Percentiles rank a stretch among this genome's conserved stretches.
These are phyloP conservation scores for Neomicropteryx cornuta DNA, from an alignment of 1,140 invertebrate species.

Conservation along the genomic window DNA sequence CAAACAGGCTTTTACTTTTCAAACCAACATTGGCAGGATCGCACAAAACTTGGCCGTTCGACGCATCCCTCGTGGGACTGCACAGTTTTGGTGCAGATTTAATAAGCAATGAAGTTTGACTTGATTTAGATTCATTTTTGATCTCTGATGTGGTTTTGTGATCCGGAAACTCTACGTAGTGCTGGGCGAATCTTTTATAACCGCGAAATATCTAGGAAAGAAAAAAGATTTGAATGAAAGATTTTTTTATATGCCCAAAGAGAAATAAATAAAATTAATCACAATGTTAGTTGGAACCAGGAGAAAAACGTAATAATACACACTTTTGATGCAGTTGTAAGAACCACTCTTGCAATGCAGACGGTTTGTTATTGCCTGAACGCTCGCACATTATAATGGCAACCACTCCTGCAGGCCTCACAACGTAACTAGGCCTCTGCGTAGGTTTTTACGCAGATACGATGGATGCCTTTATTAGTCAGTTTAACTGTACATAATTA, in stretches of 20 bases:
- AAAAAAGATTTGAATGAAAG: constrained; percentile 1
- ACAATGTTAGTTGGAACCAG: constrained; percentile 6
- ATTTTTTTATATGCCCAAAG: not conserved
- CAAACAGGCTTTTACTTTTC: constrained; percentile 12
- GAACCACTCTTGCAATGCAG: too few relatives aligned
- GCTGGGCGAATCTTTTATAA: constrained; percentile 9
- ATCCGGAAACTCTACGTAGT: constrained; percentile 8
- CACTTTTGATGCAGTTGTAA: too few relatives aligned
- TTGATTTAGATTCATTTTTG: constrained; percentile 7
- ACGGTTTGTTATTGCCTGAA: constrained; percentile 5
- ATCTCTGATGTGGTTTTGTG: constrained; percentile 10
- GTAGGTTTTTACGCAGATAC: not conserved
- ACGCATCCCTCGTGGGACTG: not conserved
- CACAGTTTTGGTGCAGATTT: constrained; percentile 6
- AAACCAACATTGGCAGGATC: constrained; percentile 7
- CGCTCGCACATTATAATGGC: not conserved
- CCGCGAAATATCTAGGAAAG: constrained; percentile 10
- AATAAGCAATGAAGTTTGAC: constrained; percentile 10
- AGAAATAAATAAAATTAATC: not conserved
- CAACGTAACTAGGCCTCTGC: not conserved
- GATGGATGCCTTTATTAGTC: not conserved
- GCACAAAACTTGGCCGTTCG: constrained; percentile 1
- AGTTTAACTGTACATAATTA: too few relatives aligned
- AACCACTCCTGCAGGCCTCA: not conserved
- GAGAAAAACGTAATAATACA: constrained; percentile 7